Evolutionary conservation across 92 coral and sea anemone species (phyloP), one percentile per base, ranked within the genome.

Genomic region (Muricea muricata): DNA sequence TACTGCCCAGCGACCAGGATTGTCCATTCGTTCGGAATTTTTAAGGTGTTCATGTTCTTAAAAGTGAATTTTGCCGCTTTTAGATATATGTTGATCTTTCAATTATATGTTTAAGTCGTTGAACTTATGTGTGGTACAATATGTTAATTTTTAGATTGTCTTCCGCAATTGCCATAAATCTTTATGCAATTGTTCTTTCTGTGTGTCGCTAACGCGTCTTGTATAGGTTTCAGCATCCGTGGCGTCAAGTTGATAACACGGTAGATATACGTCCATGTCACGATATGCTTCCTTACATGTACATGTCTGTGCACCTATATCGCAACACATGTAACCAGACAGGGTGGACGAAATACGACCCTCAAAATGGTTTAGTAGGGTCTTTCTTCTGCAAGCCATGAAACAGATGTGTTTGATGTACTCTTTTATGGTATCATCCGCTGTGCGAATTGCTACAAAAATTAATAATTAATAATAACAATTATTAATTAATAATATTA

Each of bases 251-350:
- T 48, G 18, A 48, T 20, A 17, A 48, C 12, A 17, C 18, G 2
- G 56, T 48, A 48, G 18, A 48, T 7, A 48, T 17, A 48, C 20
- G 18, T 48, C 56, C 80, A 79, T 29, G 20, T 86, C 90, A 86
- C 90, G 69, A 45, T 34, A 15, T 20, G 72, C 60, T 33, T 48
- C 65, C 32, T 34, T 77, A 61, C 90, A 88, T 60, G 66, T 78
- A 31, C 91, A 88, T 25, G 84, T 26, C 28, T 65, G 28, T 30
- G 84, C 83, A 50, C 91, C 65, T 12, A 33, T 25, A 26, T 83
- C 88, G 40, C 73, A 83, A 45, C 86, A 86, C 33, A 52, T 15
- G n/a, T 86, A 87, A 6, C 80, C 86, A 68, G 63, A 6, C 34
- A 87, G 89, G 17, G 48, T 20, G 6, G 75, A 20, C 1, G 56